Base-by-base conservation (phyloP, 2,797 vertebrate genomes). In the Acipenser oxyrinchus region DNA sequence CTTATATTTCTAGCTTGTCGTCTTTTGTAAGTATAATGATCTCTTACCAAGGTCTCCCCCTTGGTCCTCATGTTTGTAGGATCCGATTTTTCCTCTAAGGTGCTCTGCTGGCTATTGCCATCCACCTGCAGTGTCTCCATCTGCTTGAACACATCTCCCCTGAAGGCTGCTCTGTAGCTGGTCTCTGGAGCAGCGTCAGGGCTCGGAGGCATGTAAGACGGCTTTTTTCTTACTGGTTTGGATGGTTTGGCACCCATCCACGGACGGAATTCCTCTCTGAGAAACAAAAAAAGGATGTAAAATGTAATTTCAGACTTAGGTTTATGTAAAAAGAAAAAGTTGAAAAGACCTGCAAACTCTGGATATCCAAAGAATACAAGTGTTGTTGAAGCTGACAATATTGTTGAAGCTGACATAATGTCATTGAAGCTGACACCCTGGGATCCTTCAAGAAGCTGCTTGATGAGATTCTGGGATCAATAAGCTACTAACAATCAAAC, bases 111-210 rank as follows among this genome's bases (percentile, higher is more conserved):
- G 65, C 72, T 69, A 69, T 71, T 61, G 51, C 70, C 51, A 15
- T 78, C 68, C 51, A 10, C 66, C 61, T 66, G 69, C 75, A 69
- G 70, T 51, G 57, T 37, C 50, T 77, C 80, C 12, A 11, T 68
- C 69, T 83, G 78, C 64, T 73, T 82, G 74, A 84, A 73, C 37
- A 70, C 58, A 50, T 88, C 93, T 65, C 88, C 89, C 79, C 88
- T 88, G 85, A 93, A 95, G 80, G 93, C 85, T 8, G 91, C 87
- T 79, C 90, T 91, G 75, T 95, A 93, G 82, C 92, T 93, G 82
- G 92, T 84, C 74, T 94, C 93, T 70, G 86, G 83, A 37, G 84
- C 80, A 7, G 87, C 75, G 1, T 83, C 86, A 53, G 86, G 85
- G 23, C 85, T 88, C 10, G 87, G 87, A 70, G 89, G 82, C 72